A percentile compares a stretch with the other conserved stretches of the same genome.
Evolutionary conservation across 1,140 invertebrate species (phyloP).

Genomic region (Heliothis virescens): DNA sequence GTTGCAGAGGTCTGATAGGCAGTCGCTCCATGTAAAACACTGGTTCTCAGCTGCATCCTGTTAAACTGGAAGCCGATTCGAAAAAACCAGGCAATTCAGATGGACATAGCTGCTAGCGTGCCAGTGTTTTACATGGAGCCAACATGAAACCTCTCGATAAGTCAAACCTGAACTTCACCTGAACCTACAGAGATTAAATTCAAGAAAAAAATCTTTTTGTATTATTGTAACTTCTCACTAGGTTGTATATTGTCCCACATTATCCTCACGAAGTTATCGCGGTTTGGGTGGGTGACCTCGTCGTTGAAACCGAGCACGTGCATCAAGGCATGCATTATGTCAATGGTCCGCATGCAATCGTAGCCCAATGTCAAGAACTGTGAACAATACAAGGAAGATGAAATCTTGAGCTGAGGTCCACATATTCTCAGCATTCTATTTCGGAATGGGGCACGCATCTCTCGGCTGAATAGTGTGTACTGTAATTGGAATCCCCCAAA

Average conservation of each 20-base stretch:
- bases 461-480: too few species aligned
- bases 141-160: neutral
- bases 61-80: too few species aligned
- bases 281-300: slow-evolving; percentile 92
- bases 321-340: slow-evolving; percentile 93
- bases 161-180: neutral
- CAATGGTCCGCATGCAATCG: slow-evolving; percentile 82
- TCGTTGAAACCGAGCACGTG: slow-evolving; percentile 94
- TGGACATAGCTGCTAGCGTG: too few species aligned
- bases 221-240: slow-evolving; percentile 81
- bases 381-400: neutral
- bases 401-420: neutral
- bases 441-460: too few species aligned
- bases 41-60: too few species aligned
- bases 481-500: too few species aligned
- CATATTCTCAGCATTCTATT: too few species aligned
- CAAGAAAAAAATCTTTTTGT: neutral
- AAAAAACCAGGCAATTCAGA: too few species aligned
- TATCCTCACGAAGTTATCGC: slow-evolving; percentile 92
- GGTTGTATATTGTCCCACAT: slow-evolving; percentile 91
- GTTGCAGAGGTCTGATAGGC: too few species aligned
- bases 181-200: neutral
- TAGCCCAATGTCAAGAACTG: slow-evolving; percentile 70
- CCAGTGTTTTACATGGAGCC: too few species aligned
- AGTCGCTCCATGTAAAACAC: too few species aligned